Evolutionary conservation across 1,140 invertebrate genomes (phyloP).

Genomic region (Gonioctena quinquepunctata): DNA sequence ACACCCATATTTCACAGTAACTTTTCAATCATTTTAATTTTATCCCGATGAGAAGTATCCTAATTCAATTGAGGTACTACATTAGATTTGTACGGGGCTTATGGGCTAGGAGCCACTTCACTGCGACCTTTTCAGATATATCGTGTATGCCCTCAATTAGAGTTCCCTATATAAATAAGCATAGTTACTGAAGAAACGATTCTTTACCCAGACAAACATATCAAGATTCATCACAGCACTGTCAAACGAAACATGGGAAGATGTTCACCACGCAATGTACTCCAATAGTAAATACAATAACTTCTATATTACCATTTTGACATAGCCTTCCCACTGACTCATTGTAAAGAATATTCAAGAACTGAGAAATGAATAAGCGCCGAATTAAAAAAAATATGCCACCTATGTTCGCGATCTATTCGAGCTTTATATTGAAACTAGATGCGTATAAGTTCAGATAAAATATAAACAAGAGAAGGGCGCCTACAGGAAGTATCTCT

Average conservation of each 20-base stretch:
- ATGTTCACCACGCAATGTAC: background rate
- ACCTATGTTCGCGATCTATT: background rate
- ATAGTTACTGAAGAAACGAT: no score
- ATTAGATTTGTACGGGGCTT: no score
- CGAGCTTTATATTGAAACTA: background rate
- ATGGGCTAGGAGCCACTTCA: no score
- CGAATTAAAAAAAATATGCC: background rate
- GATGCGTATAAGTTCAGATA: background rate
- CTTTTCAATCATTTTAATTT: no score
- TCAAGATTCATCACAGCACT: conserved; percentile 1
- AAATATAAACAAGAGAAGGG: conserved; percentile 1
- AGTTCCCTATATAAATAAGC: no score
- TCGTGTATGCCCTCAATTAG: no score
- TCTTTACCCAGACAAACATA: no score
- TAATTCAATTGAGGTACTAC: no score
- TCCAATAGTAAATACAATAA: conserved; percentile 4
- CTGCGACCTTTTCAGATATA: no score
- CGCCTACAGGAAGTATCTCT: background rate
- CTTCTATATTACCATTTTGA: background rate
- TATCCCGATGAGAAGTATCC: no score
- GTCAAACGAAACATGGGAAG: background rate
- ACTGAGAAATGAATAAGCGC: background rate
- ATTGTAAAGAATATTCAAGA: background rate
- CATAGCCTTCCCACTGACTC: background rate
- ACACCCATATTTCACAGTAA: no score